Evolutionary conservation across 53 echinoderm and acorn worm species (phyloP).

Genomic region (Glandiceps talaboti): DNA sequence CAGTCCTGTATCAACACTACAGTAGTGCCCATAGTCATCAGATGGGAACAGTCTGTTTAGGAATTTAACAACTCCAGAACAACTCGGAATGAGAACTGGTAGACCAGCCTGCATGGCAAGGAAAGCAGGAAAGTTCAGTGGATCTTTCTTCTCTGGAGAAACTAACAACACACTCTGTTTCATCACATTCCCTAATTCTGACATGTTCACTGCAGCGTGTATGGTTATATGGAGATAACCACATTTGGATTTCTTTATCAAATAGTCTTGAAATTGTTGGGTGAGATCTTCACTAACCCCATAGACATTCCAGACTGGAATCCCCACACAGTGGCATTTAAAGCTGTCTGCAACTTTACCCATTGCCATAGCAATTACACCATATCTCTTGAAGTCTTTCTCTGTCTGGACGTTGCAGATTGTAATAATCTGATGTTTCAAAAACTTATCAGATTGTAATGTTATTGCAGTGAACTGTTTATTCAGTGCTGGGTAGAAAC

Average conservation of each 20-base stretch:
- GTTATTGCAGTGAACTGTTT: not conserved
- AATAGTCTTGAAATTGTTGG: too few species aligned
- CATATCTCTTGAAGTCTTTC: not conserved
- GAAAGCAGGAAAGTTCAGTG: not conserved
- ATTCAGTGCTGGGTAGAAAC: not conserved
- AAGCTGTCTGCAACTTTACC: not conserved
- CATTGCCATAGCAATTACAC: not conserved
- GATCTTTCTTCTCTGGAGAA: not conserved
- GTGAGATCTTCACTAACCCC: not conserved
- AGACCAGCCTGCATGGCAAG: not conserved
- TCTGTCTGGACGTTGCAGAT: not conserved
- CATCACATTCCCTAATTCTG: not conserved
- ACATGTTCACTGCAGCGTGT: not conserved
- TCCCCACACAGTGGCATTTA: not conserved
- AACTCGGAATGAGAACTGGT: not conserved
- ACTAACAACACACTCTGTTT: not conserved
- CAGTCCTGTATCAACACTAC: not conserved
- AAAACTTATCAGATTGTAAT: not conserved
- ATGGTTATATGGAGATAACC: not conserved
- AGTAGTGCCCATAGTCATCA: not conserved
- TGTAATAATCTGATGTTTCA: not conserved
- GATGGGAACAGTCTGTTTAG: not conserved
- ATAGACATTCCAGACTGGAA: not conserved
- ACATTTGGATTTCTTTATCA: not conserved
- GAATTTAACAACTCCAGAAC: not conserved